Evolutionary conservation across 2,797 vertebrate species (phyloP), one percentile per base, ranked within the genome.

Genomic region (Triplophysa bombifrons): DNA sequence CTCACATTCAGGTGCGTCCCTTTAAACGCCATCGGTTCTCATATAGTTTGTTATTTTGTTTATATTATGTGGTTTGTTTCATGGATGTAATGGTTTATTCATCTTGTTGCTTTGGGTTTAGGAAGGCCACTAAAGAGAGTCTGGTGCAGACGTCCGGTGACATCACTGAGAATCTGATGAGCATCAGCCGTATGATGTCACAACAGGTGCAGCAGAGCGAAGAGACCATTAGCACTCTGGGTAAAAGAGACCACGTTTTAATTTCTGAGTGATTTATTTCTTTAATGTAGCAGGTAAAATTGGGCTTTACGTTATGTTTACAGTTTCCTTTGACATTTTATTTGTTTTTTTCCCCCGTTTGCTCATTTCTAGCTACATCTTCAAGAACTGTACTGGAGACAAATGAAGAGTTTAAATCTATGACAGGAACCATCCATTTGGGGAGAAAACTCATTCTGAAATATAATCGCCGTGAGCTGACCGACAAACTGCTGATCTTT

Each of bases 401-500:
- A 71, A 97, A 96, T 11, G 97, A 99, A 73, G 97, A 99, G 71
- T 98, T 98, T 77, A 97, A 94, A 87, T 95, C 91, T 81, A 97
- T 98, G 97, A 97, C 95, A 0, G 96, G 96, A 69, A 98, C 96
- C 41, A 96, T 99, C 87, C 95, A 96, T 85, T 76, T 96, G 82
- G 97, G 97, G 0, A 89, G 96, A 81, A 98, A 96, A 84, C 94
- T 98, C n/a, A 98, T 99, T 84, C 95, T 96, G 0, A 98, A 98
- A 79, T 98, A 98, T 84, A 98, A 98, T 70, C 95, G 97, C 3
- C 90, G 96, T 3, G 97, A 99, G 73, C 92, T 98, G 86, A 98
- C 97, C 0, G 97, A 98, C 93, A 98, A 97, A 81, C 93, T 99
- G 74, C 96, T 98, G 7, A 97, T 98, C 88, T 96, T 98, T 81